These are phyloP conservation scores for Aix galericulata DNA, from an alignment of 2,113 vertebrate species.

Conservation along the genomic window DNA sequence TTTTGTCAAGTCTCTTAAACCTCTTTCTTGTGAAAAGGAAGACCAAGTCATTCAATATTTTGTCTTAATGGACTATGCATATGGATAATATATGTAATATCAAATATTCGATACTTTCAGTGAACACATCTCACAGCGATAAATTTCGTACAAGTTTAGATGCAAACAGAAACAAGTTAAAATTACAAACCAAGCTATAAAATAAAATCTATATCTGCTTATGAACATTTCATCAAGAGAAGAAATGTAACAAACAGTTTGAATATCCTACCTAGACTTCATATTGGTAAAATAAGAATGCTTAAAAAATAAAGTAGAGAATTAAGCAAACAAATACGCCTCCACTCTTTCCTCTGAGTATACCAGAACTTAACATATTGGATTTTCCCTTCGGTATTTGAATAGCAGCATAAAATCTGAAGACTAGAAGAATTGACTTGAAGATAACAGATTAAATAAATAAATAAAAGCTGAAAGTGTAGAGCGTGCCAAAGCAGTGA, in stretches of 20 bases:
- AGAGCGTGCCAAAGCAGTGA: conserved; percentile 8
- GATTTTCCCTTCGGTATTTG: background rate
- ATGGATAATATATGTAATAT: background rate
- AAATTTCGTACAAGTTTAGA: background rate
- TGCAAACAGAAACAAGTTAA: background rate
- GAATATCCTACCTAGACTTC: background rate
- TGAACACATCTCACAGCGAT: background rate
- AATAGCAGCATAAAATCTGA: background rate
- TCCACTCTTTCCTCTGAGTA: background rate
- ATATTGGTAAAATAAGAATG: background rate
- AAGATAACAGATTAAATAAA: background rate
- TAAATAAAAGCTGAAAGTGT: background rate
- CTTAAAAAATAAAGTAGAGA: background rate
- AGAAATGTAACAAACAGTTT: background rate
- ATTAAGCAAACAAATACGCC: background rate
- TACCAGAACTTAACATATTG: background rate
- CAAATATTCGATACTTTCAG: background rate
- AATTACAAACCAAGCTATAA: background rate
- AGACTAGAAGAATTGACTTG: background rate
- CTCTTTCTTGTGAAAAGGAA: background rate
- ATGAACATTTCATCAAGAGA: background rate
- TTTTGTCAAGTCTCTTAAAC: background rate
- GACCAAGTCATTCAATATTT: background rate
- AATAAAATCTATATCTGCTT: background rate
- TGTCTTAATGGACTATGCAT: background rate